These are phyloP conservation scores for Drosophila pseudotakahashii DNA, from an alignment of 2,888 invertebrate genomes.

Conservation along the genomic window DNA sequence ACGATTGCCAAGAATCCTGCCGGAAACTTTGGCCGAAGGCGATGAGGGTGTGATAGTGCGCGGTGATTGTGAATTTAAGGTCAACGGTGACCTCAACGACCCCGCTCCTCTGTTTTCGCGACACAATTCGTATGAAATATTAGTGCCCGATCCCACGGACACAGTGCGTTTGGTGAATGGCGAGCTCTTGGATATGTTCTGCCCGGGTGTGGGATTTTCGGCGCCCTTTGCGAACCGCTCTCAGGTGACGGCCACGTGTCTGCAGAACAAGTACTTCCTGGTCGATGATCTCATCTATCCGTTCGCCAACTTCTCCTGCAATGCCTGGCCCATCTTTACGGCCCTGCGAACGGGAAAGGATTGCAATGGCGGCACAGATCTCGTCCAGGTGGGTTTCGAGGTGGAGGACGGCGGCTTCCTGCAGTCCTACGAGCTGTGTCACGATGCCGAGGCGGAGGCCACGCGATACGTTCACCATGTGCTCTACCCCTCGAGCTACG, in stretches of 20 bases:
- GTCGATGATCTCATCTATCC: conserved; percentile 69
- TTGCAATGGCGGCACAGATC: conserved; percentile 80
- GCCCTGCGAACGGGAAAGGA: conserved; percentile 72
- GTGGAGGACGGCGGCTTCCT: conserved; percentile 79
- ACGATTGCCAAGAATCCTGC: conserved; percentile 54
- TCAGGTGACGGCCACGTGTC: conserved; percentile 75
- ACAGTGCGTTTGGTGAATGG: conserved; percentile 73
- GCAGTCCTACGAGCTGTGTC: conserved; percentile 83
- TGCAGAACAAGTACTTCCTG: conserved; percentile 73
- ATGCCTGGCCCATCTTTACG: conserved; percentile 68
- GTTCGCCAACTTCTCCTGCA: conserved; percentile 81
- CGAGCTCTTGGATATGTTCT: conserved; percentile 79
- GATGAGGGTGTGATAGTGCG: conserved; percentile 62
- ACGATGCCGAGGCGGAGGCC: conserved; percentile 80
- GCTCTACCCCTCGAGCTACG: conserved; percentile 83
- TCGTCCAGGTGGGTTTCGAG: conserved; percentile 83
- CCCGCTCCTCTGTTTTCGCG: conserved; percentile 87
- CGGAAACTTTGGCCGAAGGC: conserved; percentile 40
- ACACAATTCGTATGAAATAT: conserved; percentile 76
- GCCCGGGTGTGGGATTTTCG: conserved; percentile 70
- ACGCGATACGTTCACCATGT: conserved; percentile 83
- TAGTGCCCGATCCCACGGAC: conserved; percentile 74
- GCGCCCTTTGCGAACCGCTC: conserved; percentile 58
- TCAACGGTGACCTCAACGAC: conserved; percentile 81
- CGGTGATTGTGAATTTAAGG: conserved; percentile 71